Percentiles rank a stretch among this genome's conserved stretches.
phyloP scores from a whole-genome alignment of 2,888 invertebrate genomes.

The Exephanes ischioxanthus region DNA sequence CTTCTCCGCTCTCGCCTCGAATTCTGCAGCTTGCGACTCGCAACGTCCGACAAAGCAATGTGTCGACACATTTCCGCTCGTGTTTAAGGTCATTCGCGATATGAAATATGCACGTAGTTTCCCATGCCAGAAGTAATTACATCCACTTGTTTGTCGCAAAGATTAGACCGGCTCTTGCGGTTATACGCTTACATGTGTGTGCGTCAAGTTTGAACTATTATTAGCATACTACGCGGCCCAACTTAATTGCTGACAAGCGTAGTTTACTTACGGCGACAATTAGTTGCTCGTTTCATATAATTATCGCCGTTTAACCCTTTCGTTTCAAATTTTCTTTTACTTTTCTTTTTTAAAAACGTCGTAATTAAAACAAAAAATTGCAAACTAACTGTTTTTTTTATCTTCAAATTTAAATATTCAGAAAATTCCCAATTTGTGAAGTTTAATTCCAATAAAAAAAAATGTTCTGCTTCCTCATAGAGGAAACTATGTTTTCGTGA shows the following conservation, averaged over 20 bases:
- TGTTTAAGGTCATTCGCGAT: conserved; percentile 49
- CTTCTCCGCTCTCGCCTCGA: conserved; percentile 22
- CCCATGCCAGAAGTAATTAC: conserved; percentile 60
- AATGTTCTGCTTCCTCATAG: no score
- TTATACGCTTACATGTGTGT: neutral
- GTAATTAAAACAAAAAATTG: no score
- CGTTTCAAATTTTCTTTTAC: no score
- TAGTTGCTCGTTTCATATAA: neutral
- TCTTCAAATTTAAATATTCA: no score
- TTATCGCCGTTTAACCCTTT: neutral
- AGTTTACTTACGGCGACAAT: neutral
- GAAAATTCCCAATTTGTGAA: no score
- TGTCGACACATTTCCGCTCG: conserved; percentile 35
- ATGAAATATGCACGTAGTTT: conserved; percentile 31
- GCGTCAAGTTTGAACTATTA: neutral
- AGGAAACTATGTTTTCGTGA: no score
- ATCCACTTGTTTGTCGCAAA: conserved; percentile 53
- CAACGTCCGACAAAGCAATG: neutral
- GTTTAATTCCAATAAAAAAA: no score
- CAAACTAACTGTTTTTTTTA: no score
- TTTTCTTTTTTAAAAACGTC: no score
- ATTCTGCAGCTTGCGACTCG: conserved; percentile 26
- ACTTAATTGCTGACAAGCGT: neutral
- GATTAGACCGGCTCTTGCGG: conserved; percentile 40
- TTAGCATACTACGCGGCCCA: neutral